Conservation (phyloP, 2,797 vertebrate species). For the Siniperca undulata region DNA sequence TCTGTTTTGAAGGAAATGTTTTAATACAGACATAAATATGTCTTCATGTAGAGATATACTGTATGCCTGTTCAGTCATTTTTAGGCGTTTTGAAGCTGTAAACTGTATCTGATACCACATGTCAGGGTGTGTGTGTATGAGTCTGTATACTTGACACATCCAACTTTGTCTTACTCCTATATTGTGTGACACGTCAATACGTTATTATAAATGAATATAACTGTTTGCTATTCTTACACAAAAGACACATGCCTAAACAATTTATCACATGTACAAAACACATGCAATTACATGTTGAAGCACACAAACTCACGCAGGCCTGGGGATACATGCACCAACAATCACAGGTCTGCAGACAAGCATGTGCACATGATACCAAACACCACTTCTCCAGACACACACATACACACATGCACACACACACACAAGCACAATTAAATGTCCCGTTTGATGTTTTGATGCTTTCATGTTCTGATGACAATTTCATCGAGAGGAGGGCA, state of each 20-base stretch:
- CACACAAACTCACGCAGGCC: conserved; percentile 33
- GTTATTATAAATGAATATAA: background rate
- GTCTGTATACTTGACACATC: background rate
- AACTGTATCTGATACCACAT: background rate
- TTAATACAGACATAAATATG: conserved; percentile 9
- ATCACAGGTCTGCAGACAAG: conserved; percentile 43
- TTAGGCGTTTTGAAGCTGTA: background rate
- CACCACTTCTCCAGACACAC: conserved; percentile 40
- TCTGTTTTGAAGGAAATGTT: conserved; percentile 26
- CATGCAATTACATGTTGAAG: conserved; percentile 10
- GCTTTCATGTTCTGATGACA: conserved; percentile 79
- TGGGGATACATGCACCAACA: conserved; percentile 29
- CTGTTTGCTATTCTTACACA: background rate
- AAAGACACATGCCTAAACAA: conserved; percentile 8
- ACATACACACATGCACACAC: conserved; percentile 14
- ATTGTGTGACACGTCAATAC: background rate
- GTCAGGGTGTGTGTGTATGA: background rate
- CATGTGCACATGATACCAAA: conserved; percentile 43
- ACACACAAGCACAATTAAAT: conserved; percentile 71
- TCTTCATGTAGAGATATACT: background rate
- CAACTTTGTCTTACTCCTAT: background rate
- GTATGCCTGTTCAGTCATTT: conserved; percentile 7
- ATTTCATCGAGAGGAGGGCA: conserved; percentile 68
- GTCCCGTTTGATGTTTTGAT: conserved; percentile 79
- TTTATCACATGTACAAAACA: conserved; percentile 33